Evolutionary conservation across 1,140 invertebrate genomes (phyloP), one percentile per base, ranked within the genome.

Genomic region (Trachymyrmex septentrionalis): DNA sequence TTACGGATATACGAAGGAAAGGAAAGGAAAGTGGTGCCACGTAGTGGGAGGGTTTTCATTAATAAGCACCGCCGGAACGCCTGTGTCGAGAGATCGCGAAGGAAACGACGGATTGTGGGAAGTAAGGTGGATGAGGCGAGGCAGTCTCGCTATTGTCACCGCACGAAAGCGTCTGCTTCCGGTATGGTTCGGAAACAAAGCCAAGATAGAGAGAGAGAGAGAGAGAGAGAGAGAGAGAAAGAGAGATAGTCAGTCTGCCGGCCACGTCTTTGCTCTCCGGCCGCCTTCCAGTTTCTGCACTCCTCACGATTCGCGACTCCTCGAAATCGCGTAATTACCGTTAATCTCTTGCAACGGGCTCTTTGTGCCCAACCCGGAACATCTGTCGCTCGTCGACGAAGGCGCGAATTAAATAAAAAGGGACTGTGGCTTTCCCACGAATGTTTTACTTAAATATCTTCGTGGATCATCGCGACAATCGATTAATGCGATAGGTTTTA

Each of bases 141-240:
- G 34, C 69, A 27, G 69, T 44, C 53, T 53, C 38, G 64, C 87
- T 64, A 73, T 87, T 86, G 73, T 89, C 38, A 57, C 64, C 85
- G 48, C 76, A 86, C 78, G 84, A 90, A 90, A 89, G 86, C 77
- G 86, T 76, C 81, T 53, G 88, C 76, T 90, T 91, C 90, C 90
- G 88, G 90, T 90, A 63, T 48, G n/a, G 38, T 30, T 88, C 78
- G 61, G 38, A 78, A 75, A 87, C 73, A 90, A 82, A 90, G 72
- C 64, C 76, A n/a, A 12, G 38, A 48, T 0, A 69, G 66, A 69
- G 66, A 27, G 59, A 61, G 24, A 61, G 24, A 61, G 4, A 30
- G 30, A 30, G 30, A 69, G 38, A 27, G 59, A 61, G 59, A 61
- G 21, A 61, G 3, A 27, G 27, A 27, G 27, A 27, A 2, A 27